Evolutionary conservation across 2,888 invertebrate species (phyloP).

Genomic region (Tolmerus cingulatus): DNA sequence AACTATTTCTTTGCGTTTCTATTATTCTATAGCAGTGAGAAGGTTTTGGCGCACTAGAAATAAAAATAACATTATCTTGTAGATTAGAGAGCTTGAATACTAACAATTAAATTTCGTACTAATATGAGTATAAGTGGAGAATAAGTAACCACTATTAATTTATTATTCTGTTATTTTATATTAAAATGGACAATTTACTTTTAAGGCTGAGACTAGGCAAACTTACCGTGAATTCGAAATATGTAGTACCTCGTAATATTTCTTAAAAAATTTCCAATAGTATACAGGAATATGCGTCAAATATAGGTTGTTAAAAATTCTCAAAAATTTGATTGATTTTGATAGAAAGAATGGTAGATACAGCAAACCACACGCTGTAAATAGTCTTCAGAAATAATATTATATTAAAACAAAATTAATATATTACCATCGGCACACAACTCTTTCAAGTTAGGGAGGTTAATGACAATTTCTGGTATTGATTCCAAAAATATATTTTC

Average conservation of each 20-base stretch:
- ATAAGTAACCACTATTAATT: too few species aligned
- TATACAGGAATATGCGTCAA: constrained; percentile 61
- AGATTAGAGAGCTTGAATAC: too few species aligned
- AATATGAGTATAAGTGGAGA: too few species aligned
- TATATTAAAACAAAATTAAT: background rate
- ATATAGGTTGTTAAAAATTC: constrained; percentile 61
- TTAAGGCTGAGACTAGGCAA: background rate
- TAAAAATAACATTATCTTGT: background rate
- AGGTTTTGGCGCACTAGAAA: background rate
- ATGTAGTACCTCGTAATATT: constrained; percentile 53
- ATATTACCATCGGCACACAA: constrained; percentile 60
- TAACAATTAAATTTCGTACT: too few species aligned
- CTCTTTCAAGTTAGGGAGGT: constrained; percentile 58
- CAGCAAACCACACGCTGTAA: constrained; percentile 58
- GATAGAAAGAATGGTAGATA: constrained; percentile 61
- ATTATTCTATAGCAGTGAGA: background rate
- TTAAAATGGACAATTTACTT: too few species aligned
- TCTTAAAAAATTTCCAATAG: constrained; percentile 60
- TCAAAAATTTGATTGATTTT: constrained; percentile 59
- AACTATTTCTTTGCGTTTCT: background rate
- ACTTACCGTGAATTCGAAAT: background rate
- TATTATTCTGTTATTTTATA: too few species aligned
- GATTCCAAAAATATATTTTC: constrained; percentile 59
- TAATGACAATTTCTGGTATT: constrained; percentile 60
- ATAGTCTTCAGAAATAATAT: background rate